A percentile compares a stretch with the other conserved stretches of the same genome.
Evolutionary conservation across 2,113 vertebrate genomes (phyloP).

Genomic region (Stegastes partitus): DNA sequence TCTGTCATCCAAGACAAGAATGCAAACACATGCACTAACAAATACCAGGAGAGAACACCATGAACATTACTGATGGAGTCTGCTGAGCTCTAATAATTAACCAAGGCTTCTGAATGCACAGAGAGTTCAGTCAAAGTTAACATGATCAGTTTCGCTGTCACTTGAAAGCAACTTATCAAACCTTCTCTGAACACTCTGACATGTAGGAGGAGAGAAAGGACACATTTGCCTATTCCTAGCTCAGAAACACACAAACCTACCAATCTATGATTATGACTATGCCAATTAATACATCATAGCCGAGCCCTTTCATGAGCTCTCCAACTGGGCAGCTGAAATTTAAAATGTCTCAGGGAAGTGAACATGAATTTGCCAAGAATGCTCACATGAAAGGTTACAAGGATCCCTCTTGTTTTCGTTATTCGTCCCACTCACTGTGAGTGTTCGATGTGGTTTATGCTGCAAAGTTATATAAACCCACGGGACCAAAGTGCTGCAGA

Average conservation of each 20-base stretch:
- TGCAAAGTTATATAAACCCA: conserved; percentile 64
- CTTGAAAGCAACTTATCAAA: conserved; percentile 10
- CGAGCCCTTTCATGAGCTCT: conserved; percentile 53
- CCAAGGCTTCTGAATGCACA: conserved; percentile 8
- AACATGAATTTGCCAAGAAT: conserved; percentile 67
- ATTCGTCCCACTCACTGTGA: conserved; percentile 60
- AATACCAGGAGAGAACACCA: conserved; percentile 54
- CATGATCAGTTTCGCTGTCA: conserved; percentile 23
- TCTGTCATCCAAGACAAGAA: conserved; percentile 72
- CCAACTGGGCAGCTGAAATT: conserved; percentile 52
- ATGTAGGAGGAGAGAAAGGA: conserved; percentile 1
- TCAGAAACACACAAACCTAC: conserved; percentile 6
- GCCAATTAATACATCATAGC: conserved; percentile 58
- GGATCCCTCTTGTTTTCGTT: conserved; percentile 64
- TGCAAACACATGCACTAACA: conserved; percentile 68
- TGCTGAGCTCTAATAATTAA: conserved; percentile 47
- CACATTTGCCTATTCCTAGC: conserved; percentile 9
- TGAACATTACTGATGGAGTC: conserved; percentile 30
- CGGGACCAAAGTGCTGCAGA: conserved; percentile 60
- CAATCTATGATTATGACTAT: conserved; percentile 26
- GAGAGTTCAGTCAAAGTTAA: conserved; percentile 5
- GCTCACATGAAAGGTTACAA: conserved; percentile 73
- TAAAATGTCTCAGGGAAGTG: conserved; percentile 56
- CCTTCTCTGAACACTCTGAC: conserved; percentile 5
- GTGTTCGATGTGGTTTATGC: conserved; percentile 66